Evolutionary conservation across 1,140 invertebrate genomes (phyloP).

Genomic region (Rhizoglyphus robini): DNA sequence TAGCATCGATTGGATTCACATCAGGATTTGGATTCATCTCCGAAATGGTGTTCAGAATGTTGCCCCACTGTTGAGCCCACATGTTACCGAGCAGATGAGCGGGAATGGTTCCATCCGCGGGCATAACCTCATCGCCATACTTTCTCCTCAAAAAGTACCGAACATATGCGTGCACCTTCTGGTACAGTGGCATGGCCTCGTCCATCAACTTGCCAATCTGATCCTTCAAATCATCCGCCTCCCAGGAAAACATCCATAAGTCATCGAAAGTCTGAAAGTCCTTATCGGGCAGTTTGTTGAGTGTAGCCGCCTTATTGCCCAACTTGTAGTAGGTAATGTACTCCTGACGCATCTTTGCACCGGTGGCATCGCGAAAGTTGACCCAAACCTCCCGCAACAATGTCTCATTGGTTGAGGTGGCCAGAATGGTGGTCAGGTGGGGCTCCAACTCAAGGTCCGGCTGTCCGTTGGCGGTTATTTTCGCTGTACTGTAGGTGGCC

Average conservation of each 20-base stretch:
- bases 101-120: slow-evolving; percentile 60
- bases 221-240: slow-evolving; percentile 30
- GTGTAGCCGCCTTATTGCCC: slow-evolving; percentile 57
- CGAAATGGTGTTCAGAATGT: slow-evolving; percentile 48
- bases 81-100: slow-evolving; percentile 82
- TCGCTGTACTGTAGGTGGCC: slow-evolving; percentile 59
- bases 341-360: slow-evolving; percentile 54
- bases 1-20: slow-evolving; percentile 52
- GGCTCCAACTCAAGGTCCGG: slow-evolving; percentile 66
- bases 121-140: slow-evolving; percentile 30
- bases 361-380: slow-evolving; percentile 49
- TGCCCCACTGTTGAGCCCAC: slow-evolving; percentile 80
- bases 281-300: background rate
- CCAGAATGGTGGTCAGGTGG: slow-evolving; percentile 51
- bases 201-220: slow-evolving; percentile 69
- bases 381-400: slow-evolving; percentile 61
- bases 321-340: slow-evolving; percentile 62
- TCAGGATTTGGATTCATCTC: slow-evolving; percentile 58
- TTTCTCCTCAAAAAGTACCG: slow-evolving; percentile 58
- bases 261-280: slow-evolving; percentile 11
- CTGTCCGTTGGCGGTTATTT: slow-evolving; percentile 50
- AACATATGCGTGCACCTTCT: slow-evolving; percentile 75
- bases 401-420: slow-evolving; percentile 52
- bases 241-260: slow-evolving; percentile 22
- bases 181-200: slow-evolving; percentile 67